A percentile compares a stretch with the other conserved stretches of the same genome.
phyloP scores from a whole-genome alignment of 2,888 invertebrate species.

The Andrena marginata region DNA sequence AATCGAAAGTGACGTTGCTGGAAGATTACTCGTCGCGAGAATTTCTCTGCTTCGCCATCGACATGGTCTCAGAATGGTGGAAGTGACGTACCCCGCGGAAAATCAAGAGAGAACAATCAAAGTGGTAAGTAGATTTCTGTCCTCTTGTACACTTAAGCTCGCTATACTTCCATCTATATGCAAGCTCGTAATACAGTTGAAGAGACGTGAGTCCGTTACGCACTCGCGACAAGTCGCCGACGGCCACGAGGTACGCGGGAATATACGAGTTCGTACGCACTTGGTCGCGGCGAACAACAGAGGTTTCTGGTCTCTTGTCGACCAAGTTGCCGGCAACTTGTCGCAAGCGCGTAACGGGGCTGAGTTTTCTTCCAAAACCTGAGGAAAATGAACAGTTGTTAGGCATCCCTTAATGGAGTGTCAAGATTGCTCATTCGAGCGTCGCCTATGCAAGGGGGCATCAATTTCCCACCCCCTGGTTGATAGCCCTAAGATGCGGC shows the following conservation, averaged over 20 bases:
- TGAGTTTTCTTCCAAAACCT: too few species aligned
- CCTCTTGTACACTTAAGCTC: neutral
- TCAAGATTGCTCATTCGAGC: neutral
- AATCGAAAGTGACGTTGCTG: conserved; percentile 11
- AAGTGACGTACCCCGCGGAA: conserved; percentile 56
- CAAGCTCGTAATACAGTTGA: too few species aligned
- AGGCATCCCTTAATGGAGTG: neutral
- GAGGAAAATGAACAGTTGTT: too few species aligned
- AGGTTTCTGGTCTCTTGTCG: too few species aligned
- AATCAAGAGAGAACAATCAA: conserved; percentile 49
- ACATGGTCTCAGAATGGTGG: conserved; percentile 55
- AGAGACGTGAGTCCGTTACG: too few species aligned
- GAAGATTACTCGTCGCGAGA: neutral
- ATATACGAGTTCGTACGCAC: too few species aligned
- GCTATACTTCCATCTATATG: neutral
- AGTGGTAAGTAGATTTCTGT: conserved; percentile 60
- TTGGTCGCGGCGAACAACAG: too few species aligned
- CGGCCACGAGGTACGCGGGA: too few species aligned
- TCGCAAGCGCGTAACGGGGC: too few species aligned
- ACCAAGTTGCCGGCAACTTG: too few species aligned
- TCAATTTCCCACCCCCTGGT: neutral
- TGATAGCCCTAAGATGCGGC: neutral
- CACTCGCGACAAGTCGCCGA: too few species aligned
- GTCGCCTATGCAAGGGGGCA: neutral
- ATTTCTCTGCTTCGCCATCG: neutral